A percentile compares a stretch with the other conserved stretches of the same genome.
These are phyloP conservation scores for Mirza zaza DNA, from an alignment of 2,113 vertebrate genomes.

Conservation along the genomic window DNA sequence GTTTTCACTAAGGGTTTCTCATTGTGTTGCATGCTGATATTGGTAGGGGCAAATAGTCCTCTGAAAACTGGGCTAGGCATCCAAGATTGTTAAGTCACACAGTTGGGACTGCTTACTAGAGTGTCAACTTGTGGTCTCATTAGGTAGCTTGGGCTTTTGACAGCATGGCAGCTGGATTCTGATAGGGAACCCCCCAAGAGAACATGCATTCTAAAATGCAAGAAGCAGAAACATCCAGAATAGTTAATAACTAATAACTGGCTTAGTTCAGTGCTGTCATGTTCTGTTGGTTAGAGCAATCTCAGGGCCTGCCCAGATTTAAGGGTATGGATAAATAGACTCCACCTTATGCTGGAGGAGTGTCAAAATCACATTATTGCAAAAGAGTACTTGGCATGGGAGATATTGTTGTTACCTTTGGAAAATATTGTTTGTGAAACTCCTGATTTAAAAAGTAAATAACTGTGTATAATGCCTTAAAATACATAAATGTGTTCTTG, in stretches of 20 bases:
- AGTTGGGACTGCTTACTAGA: neutral
- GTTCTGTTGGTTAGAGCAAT: neutral
- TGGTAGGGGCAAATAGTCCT: neutral
- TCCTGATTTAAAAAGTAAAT: neutral
- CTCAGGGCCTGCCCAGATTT: neutral
- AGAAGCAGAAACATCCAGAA: neutral
- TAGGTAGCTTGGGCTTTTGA: neutral
- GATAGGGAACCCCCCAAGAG: neutral
- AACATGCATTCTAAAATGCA: neutral
- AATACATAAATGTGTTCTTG: conserved; percentile 13
- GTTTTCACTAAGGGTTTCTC: neutral
- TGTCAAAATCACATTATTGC: neutral
- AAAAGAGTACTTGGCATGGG: neutral
- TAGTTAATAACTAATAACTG: neutral
- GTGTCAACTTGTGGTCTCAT: neutral
- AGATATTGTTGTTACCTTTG: neutral
- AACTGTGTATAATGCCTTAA: neutral
- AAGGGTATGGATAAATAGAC: neutral
- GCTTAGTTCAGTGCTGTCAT: neutral
- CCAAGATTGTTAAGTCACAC: neutral
- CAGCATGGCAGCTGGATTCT: neutral
- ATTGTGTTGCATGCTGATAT: neutral
- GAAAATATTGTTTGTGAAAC: neutral
- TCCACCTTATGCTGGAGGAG: neutral
- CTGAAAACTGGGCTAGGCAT: neutral